phyloP scores from a whole-genome alignment of 2,797 vertebrate species.

The Eulemur rubriventer region DNA sequence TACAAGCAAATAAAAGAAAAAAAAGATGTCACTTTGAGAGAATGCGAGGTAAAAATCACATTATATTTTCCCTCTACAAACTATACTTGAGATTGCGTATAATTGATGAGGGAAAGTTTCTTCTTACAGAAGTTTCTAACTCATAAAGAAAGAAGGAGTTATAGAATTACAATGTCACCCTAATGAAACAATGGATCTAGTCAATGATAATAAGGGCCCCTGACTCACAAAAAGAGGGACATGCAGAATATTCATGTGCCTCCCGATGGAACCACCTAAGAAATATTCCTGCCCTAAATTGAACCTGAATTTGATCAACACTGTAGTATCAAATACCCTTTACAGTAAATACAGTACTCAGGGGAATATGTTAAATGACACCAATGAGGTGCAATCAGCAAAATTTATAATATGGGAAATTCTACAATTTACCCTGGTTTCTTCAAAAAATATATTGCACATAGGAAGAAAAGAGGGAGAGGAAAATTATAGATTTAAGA shows the following conservation, averaged over 20 bases:
- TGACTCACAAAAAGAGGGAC: neutral
- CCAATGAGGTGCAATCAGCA: neutral
- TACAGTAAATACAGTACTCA: constrained; percentile 14
- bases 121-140: neutral
- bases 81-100: neutral
- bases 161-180: neutral
- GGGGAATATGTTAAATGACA: neutral
- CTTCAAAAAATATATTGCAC: constrained; percentile 23
- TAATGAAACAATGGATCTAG: constrained; percentile 25
- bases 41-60: neutral
- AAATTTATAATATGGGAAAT: constrained; percentile 2
- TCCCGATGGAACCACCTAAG: neutral
- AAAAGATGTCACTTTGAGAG: neutral
- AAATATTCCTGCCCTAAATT: constrained; percentile 11
- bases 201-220: neutral
- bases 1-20: neutral
- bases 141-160: neutral
- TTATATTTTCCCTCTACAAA: neutral
- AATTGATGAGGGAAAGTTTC: neutral
- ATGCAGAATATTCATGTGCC: neutral
- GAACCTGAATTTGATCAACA: constrained; percentile 23
- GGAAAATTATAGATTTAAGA: neutral
- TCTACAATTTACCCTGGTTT: neutral
- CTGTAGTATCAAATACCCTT: neutral
- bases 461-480: neutral